phyloP scores from a whole-genome alignment of 2,888 invertebrate species.

The Penaeus monodon region DNA sequence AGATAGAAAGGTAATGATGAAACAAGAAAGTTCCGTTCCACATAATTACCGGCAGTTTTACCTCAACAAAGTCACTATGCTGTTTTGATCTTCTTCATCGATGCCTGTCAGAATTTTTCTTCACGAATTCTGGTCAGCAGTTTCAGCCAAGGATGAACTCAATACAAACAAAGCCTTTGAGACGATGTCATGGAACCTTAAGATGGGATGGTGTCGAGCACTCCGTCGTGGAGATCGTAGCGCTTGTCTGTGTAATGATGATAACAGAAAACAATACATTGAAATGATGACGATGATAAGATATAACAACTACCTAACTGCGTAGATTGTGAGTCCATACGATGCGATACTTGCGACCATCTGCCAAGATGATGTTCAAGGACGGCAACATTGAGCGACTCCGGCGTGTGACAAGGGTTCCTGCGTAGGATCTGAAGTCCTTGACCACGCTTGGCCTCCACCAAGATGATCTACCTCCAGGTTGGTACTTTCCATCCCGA shows the following conservation, averaged over 20 bases:
- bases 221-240: slow-evolving; percentile 15
- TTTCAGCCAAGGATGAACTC: too few species aligned
- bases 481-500: slow-evolving; percentile 48
- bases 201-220: not conserved
- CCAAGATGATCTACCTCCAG: slow-evolving; percentile 36
- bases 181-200: not conserved
- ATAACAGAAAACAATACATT: slow-evolving; percentile 1
- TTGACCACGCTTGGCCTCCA: slow-evolving; percentile 36
- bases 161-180: too few species aligned
- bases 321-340: too few species aligned
- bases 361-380: slow-evolving; percentile 53
- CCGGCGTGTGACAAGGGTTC: slow-evolving; percentile 22
- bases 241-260: not conserved
- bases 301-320: too few species aligned
- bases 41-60: too few species aligned
- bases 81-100: too few species aligned
- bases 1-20: too few species aligned
- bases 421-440: slow-evolving; percentile 26
- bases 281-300: too few species aligned
- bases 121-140: too few species aligned
- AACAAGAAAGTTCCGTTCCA: too few species aligned
- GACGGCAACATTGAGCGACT: slow-evolving; percentile 20
- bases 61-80: too few species aligned
- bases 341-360: slow-evolving; percentile 48
- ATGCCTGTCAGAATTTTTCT: too few species aligned